Evolutionary conservation across 2,113 vertebrate species (phyloP).

Genomic region (Boulengeromyrus knoepffleri): DNA sequence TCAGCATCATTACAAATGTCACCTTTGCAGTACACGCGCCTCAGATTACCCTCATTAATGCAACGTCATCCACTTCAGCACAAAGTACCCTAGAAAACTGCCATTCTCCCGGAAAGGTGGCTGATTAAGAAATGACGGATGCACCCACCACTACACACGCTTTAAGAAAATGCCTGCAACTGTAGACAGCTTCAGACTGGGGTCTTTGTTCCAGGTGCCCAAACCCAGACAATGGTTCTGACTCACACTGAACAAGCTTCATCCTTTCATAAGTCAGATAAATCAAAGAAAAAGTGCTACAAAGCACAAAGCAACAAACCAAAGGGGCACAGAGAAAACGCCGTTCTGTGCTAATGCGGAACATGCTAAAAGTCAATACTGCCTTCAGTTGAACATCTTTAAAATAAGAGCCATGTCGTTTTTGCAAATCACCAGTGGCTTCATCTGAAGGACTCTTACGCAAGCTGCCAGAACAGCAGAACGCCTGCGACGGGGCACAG

Average conservation of each 20-base stretch:
- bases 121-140: not conserved
- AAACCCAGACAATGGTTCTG: not conserved
- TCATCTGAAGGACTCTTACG: not conserved
- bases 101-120: slow-evolving; percentile 45
- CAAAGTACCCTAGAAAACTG: slow-evolving; percentile 45
- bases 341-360: not conserved
- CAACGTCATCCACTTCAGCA: slow-evolving; percentile 48
- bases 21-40: not conserved
- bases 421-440: not conserved
- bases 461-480: not conserved
- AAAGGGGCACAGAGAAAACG: not conserved
- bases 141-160: not conserved
- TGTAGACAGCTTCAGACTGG: not conserved
- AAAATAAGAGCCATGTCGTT: not conserved
- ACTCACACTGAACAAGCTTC: not conserved
- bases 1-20: not conserved
- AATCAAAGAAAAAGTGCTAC: not conserved
- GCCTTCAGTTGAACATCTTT: not conserved
- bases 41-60: slow-evolving; percentile 14
- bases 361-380: not conserved
- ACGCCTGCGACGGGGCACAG: not conserved
- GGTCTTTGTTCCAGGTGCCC: not conserved
- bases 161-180: not conserved
- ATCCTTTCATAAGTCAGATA: not conserved
- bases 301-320: not conserved